These are phyloP conservation scores for Eupleurogrammus muticus DNA, from an alignment of 2,797 vertebrate species.

Conservation along the genomic window DNA sequence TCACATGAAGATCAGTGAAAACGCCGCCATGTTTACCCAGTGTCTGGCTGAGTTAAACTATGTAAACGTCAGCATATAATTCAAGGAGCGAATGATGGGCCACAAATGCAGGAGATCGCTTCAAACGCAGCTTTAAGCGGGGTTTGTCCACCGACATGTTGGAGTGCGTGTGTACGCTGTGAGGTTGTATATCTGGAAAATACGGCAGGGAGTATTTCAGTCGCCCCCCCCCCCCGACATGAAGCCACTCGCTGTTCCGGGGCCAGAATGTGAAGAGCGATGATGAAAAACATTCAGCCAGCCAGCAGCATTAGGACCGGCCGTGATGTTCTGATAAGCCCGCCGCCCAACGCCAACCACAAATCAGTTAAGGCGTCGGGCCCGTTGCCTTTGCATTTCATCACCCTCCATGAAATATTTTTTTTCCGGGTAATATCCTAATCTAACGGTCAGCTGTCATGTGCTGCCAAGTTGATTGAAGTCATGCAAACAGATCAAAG, in stretches of 20 bases:
- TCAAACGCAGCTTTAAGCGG: constrained; percentile 11
- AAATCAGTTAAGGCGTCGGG: constrained; percentile 50
- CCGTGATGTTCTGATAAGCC: constrained; percentile 58
- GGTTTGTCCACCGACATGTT: not conserved
- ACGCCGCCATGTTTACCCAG: constrained; percentile 62
- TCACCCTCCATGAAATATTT: constrained; percentile 45
- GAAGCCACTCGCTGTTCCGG: constrained; percentile 27
- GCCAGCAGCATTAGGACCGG: constrained; percentile 50
- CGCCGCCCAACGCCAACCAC: constrained; percentile 29
- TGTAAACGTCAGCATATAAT: constrained; percentile 49
- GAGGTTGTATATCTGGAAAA: constrained; percentile 23
- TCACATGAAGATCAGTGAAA: constrained; percentile 73
- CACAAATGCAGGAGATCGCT: constrained; percentile 43
- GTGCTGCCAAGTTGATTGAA: constrained; percentile 44
- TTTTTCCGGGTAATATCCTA: constrained; percentile 22
- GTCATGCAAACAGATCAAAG: constrained; percentile 46
- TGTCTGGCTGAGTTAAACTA: constrained; percentile 67
- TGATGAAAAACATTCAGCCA: constrained; percentile 39
- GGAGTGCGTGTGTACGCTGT: constrained; percentile 15
- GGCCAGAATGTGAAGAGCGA: constrained; percentile 33
- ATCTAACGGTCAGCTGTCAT: constrained; percentile 53
- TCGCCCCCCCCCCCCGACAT: constrained; percentile 7
- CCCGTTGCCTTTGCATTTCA: constrained; percentile 49
- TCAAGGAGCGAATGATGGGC: constrained; percentile 43
- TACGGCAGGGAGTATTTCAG: constrained; percentile 5